A percentile compares a stretch with the other conserved stretches of the same genome.
These are phyloP conservation scores for Acanthornis magna DNA, from an alignment of 2,797 vertebrate genomes.

Conservation along the genomic window DNA sequence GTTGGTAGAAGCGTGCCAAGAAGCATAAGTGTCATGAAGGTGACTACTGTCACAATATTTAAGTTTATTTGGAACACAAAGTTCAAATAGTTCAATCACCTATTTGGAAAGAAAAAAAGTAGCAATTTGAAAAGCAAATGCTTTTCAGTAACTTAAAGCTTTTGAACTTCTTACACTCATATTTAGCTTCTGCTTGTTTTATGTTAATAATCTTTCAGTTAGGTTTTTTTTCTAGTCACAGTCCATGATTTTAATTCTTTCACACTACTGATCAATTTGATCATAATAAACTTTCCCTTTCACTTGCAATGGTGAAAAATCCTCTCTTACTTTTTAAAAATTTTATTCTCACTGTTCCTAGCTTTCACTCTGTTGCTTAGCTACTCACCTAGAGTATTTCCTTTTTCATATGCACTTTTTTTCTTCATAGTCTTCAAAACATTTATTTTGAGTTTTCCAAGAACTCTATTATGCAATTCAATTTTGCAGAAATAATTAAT, in stretches of 20 bases:
- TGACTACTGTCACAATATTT: not conserved
- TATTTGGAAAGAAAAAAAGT: not conserved
- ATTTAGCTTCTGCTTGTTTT: not conserved
- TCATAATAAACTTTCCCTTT: not conserved
- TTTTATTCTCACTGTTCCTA: not conserved
- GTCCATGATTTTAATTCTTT: not conserved
- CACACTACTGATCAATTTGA: not conserved
- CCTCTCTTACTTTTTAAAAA: not conserved
- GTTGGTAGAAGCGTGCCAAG: not conserved
- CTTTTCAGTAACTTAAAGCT: not conserved
- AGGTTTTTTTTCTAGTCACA: not conserved
- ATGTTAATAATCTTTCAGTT: not conserved
- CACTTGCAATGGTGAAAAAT: not conserved
- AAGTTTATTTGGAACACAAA: not conserved
- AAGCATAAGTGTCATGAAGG: not conserved
- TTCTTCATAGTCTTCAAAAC: not conserved
- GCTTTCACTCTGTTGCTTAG: not conserved
- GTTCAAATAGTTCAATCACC: not conserved
- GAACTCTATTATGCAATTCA: not conserved
- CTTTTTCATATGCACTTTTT: not conserved
- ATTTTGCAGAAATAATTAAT: not conserved
- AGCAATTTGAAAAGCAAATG: not conserved
- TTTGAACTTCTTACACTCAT: not conserved
- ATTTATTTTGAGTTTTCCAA: not conserved
- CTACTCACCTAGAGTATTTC: not conserved